Percentiles rank a stretch among this genome's conserved stretches.
phyloP scores from a whole-genome alignment of 2,113 vertebrate species.

The Tychaedon coryphoeus region DNA sequence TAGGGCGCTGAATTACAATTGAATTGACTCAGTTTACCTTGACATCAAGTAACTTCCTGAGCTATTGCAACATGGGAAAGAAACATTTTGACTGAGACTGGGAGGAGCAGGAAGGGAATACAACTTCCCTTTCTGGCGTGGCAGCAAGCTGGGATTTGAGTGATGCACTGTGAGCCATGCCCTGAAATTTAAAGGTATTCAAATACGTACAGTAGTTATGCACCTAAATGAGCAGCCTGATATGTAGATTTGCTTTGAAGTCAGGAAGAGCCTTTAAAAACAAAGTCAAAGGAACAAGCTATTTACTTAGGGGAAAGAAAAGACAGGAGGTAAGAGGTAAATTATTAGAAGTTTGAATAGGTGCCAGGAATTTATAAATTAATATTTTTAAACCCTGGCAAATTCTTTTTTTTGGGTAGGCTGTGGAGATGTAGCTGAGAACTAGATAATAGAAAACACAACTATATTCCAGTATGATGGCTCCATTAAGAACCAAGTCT shows the following conservation, averaged over 20 bases:
- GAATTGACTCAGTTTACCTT: not conserved
- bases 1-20: not conserved
- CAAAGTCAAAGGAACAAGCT: not conserved
- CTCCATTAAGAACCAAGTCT: not conserved
- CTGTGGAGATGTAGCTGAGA: not conserved
- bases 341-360: not conserved
- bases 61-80: not conserved
- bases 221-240: not conserved
- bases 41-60: not conserved
- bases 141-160: not conserved
- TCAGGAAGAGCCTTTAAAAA: not conserved
- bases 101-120: constrained; percentile 1
- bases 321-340: not conserved
- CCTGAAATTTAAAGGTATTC: constrained; percentile 14
- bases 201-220: not conserved
- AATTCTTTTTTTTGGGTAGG: not conserved
- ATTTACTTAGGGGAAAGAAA: not conserved
- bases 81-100: not conserved
- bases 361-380: not conserved
- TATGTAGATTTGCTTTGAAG: constrained; percentile 37
- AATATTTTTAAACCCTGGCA: not conserved
- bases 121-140: not conserved
- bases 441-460: not conserved
- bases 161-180: not conserved
- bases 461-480: not conserved